Base-by-base conservation (phyloP, 2,113 vertebrate species). In the Oophaga pumilio region DNA sequence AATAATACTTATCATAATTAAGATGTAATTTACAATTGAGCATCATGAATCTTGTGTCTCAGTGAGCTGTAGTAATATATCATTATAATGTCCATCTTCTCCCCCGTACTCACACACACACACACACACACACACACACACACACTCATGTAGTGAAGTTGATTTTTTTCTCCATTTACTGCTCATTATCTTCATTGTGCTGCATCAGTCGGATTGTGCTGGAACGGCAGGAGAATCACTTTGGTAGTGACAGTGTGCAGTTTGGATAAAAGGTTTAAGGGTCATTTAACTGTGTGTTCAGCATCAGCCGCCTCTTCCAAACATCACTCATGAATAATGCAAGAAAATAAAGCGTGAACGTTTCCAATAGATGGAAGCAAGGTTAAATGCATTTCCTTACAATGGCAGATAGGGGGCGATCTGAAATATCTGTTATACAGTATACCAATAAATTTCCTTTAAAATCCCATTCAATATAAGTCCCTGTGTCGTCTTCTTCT, bases 231-330 rank as follows among this genome's bases (percentile, higher is more conserved):
- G 73, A 69, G 26, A 33, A 60, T 74, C n/a, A 73, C 59, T 81
- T 73, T 13, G n/a, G 53, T 85, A n/a, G 78, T 4, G 76, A 59
- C 73, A 26, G 10, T 20, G 43, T 13, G 33, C 33, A 49, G 62
- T 74, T 82, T 87, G 68, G 57, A 87, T 82, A 87, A 82, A 87
- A 81, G 68, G 78, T 87, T 87, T 87, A 76, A 74, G 86, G 78
- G 86, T 87, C 86, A 82, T 28, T 82, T 62, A 73, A 49, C 78
- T 82, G 78, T 62, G 20, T 57, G 12, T 73, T 87, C 78, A 87
- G 86, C 56, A 87, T 56, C 22, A 62, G n/a, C 11, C 24, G 20
- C 33, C 24, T 9, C 52, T 76, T 43, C 52, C 43, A 79, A 86
- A n/a, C 14, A 71, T 7, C 10, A 10, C 22, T 60, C 53, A 82